Percentiles rank a stretch among this genome's conserved stretches.
phyloP scores from a whole-genome alignment of 2,797 vertebrate species.

The Phataginus tricuspis region DNA sequence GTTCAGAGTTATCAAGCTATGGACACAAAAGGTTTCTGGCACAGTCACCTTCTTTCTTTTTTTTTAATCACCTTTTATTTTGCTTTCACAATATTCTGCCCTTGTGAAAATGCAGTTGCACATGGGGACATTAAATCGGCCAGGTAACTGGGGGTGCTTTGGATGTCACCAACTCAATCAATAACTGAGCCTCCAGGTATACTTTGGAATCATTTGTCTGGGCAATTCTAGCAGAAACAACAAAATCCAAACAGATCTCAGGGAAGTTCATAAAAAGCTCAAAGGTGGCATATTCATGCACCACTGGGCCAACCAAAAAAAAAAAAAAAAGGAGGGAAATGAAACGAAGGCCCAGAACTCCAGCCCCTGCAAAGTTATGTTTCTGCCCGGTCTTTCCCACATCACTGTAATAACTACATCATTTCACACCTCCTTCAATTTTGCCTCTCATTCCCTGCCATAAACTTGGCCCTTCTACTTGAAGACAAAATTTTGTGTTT shows the following conservation, averaged over 20 bases:
- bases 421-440: neutral
- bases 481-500: neutral
- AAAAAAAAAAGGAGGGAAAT: neutral
- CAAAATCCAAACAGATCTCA: slow-evolving; percentile 26
- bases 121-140: neutral
- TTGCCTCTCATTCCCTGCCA: neutral
- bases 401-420: neutral
- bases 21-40: neutral
- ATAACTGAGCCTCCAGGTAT: slow-evolving; percentile 16
- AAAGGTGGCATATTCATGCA: neutral
- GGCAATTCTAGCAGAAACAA: slow-evolving; percentile 40
- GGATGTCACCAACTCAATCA: slow-evolving; percentile 37
- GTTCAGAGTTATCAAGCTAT: neutral
- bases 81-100: neutral
- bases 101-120: neutral
- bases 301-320: slow-evolving; percentile 3
- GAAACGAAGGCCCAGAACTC: neutral
- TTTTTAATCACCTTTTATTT: neutral
- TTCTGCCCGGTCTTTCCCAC: neutral
- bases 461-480: neutral
- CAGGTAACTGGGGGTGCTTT: slow-evolving; percentile 30
- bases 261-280: slow-evolving; percentile 10
- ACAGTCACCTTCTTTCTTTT: neutral
- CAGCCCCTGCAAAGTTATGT: too few species aligned
- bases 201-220: slow-evolving; percentile 1